Percentiles rank a stretch among this genome's conserved stretches.
Evolutionary conservation across 2,113 vertebrate genomes (phyloP).

Genomic region (Lipophrys pholis): DNA sequence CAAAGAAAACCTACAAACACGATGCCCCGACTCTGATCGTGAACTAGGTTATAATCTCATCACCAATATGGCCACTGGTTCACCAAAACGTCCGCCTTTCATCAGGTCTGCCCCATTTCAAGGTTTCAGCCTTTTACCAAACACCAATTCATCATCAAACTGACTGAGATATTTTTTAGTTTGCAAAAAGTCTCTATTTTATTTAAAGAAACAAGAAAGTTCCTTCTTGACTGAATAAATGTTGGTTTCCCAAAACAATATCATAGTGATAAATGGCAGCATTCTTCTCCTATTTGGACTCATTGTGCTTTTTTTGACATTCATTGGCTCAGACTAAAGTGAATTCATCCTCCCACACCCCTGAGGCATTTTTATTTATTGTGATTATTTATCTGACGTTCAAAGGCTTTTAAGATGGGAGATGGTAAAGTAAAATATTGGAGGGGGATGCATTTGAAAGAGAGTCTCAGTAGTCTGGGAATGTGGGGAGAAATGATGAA

Average conservation of each 20-base stretch:
- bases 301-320: no score
- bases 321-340: no score
- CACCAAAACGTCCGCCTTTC: neutral
- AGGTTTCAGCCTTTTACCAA: neutral
- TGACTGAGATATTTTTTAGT: no score
- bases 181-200: no score
- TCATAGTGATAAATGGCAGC: no score
- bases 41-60: neutral
- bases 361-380: no score
- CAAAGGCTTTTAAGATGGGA: neutral
- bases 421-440: neutral
- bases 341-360: no score
- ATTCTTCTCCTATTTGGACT: no score
- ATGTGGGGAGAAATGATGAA: conserved; percentile 1
- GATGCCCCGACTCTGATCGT: neutral
- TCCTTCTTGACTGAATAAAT: no score
- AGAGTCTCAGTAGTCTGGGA: neutral
- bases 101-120: neutral
- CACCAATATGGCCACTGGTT: neutral
- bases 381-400: neutral
- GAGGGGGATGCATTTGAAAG: conserved; percentile 7
- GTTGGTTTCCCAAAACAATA: no score
- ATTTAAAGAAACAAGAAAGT: no score
- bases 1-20: neutral
- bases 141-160: no score